These are phyloP conservation scores for Moxostoma hubbsi DNA, from an alignment of 2,797 vertebrate genomes.

Conservation along the genomic window DNA sequence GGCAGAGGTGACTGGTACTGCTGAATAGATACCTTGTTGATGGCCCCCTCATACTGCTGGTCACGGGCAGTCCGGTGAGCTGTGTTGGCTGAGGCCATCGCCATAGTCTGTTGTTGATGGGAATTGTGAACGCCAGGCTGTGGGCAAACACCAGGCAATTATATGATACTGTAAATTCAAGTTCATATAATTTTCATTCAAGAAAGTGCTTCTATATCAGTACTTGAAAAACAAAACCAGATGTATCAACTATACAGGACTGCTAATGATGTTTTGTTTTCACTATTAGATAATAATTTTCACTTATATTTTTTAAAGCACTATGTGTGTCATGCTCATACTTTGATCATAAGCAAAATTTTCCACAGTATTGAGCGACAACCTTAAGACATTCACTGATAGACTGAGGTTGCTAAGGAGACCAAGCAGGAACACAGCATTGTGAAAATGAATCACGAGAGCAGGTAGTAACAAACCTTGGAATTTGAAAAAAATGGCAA, in stretches of 20 bases:
- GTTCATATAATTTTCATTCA: neutral
- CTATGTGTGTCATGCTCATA: neutral
- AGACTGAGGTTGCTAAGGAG: constrained; percentile 60
- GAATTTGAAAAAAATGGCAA: constrained; percentile 63
- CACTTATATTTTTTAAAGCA: neutral
- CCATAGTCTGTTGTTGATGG: constrained; percentile 86
- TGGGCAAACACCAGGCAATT: constrained; percentile 50
- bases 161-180: constrained; percentile 8
- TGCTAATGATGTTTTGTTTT: constrained; percentile 6
- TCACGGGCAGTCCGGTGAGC: constrained; percentile 90
- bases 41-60: constrained; percentile 80
- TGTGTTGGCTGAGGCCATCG: constrained; percentile 85
- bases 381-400: constrained; percentile 41
- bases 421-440: constrained; percentile 39
- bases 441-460: constrained; percentile 55
- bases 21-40: constrained; percentile 87
- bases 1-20: constrained; percentile 94
- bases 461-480: constrained; percentile 57
- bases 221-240: neutral
- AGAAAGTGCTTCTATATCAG: neutral
- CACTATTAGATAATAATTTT: neutral
- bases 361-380: constrained; percentile 43
- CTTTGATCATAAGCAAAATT: constrained; percentile 5
- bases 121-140: constrained; percentile 85
- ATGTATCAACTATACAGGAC: neutral